Evolutionary conservation across 2,888 invertebrate species (phyloP), one percentile per base, ranked within the genome.

Genomic region (Philonicus albiceps): DNA sequence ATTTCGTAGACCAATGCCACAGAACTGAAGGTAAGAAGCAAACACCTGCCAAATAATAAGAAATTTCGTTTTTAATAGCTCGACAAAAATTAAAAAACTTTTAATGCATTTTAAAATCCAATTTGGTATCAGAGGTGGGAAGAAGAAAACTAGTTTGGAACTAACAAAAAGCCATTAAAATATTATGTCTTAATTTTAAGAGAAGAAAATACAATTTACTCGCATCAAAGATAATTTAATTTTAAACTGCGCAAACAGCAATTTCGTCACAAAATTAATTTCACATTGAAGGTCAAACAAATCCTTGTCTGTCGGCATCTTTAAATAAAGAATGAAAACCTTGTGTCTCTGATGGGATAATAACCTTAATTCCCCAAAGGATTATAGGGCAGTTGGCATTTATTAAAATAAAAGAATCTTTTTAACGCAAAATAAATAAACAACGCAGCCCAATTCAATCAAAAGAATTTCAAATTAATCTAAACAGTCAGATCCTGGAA

Each of bases 1-100:
- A 92, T 98, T 98, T 88, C 97, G 95, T 86, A 98, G 94, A 3
- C 98, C 98, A 89, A 98, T 98, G 88, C 98, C 98, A 93, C 98
- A 98, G 93, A 98, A 98, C 92, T 98, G 98, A 88, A 98, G 95
- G 93, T 98, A 98, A 90, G 97, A 96, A 87, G 96, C 94, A 93
- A 98, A 98, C 86, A 98, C 95, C 92, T 97, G 94, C 2, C 5
- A 49, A 49, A 49, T 4, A 55, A 22, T 55, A 1, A 53, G 19
- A 19, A 53, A 0, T n/a, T 53, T 53, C 7, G 19, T 53, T 53
- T 53, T 53, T 19, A 53, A n/a, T 53, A 19, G n/a, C n/a, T 49
- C 49, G 1, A 1, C 53, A 53, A 53, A 19, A 53, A 53, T 53
- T 53, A 7, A 19, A 19, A 53, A 53, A 53, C 3, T 53, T 53